phyloP scores from a whole-genome alignment of 1,140 invertebrate species.

The Sitophilus oryzae region DNA sequence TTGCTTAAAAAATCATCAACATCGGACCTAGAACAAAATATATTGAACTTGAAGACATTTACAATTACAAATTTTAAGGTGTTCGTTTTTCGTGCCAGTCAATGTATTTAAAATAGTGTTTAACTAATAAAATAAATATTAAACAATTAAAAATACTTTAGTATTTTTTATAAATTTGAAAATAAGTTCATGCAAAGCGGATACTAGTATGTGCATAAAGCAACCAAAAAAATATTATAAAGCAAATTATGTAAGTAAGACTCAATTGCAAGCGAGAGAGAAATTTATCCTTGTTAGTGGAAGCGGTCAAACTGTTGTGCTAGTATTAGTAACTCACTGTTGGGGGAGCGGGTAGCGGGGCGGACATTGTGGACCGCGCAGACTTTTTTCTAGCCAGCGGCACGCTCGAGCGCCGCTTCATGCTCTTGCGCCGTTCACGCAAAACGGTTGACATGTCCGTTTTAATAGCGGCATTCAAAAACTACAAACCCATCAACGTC shows the following conservation, averaged over 20 bases:
- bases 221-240: neutral
- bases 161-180: too few relatives aligned
- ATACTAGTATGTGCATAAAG: neutral
- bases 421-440: conserved; percentile 47
- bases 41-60: too few relatives aligned
- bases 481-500: conserved; percentile 50
- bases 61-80: too few relatives aligned
- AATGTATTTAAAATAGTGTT: too few relatives aligned
- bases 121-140: too few relatives aligned
- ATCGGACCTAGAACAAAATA: too few relatives aligned
- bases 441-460: conserved; percentile 69
- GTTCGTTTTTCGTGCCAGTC: too few relatives aligned
- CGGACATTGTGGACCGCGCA: conserved; percentile 36
- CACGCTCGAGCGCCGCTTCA: conserved; percentile 41
- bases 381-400: conserved; percentile 36
- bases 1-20: too few relatives aligned
- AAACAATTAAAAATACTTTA: too few relatives aligned
- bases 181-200: too few relatives aligned
- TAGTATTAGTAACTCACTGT: conserved; percentile 39
- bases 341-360: conserved; percentile 37
- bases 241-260: neutral
- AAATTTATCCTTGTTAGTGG: too few relatives aligned
- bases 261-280: neutral
- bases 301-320: too few relatives aligned
- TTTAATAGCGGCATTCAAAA: conserved; percentile 75